Evolutionary conservation across 2,113 vertebrate species (phyloP).

Genomic region (Vombatus ursinus): DNA sequence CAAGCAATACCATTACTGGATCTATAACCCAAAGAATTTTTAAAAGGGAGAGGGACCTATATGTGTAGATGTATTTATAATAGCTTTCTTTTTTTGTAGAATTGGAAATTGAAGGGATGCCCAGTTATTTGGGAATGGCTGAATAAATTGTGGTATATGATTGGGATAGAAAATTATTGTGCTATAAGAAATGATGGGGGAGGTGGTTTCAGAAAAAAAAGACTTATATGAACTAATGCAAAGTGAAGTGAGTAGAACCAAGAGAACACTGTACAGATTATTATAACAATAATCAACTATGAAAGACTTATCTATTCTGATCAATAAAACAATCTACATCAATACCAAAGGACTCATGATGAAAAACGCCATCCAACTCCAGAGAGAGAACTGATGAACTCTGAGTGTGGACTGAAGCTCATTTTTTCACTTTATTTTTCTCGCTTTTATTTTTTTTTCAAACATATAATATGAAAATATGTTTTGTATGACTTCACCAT

Average conservation of each 20-base stretch:
- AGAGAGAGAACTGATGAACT: too few species aligned
- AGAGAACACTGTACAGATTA: background rate
- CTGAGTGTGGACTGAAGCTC: too few species aligned
- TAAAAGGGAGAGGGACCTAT: background rate
- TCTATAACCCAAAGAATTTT: background rate
- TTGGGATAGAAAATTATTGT: background rate
- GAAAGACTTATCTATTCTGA: too few species aligned
- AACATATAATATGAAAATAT: too few species aligned
- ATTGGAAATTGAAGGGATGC: background rate
- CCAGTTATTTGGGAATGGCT: background rate
- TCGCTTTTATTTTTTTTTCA: too few species aligned
- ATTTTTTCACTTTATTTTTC: too few species aligned
- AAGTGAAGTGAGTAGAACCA: background rate
- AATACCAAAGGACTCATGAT: too few species aligned
- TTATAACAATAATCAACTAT: too few species aligned
- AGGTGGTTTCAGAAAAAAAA: background rate
- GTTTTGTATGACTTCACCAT: background rate
- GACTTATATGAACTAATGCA: background rate
- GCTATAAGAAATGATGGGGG: background rate
- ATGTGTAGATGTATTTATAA: background rate
- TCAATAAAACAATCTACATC: too few species aligned
- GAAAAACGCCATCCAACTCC: background rate
- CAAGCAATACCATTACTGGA: background rate
- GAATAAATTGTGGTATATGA: background rate
- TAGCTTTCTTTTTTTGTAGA: background rate